A percentile compares a stretch with the other conserved stretches of the same genome.
Evolutionary conservation across 1,140 invertebrate species (phyloP).

Genomic region (Drosophila sechellia): DNA sequence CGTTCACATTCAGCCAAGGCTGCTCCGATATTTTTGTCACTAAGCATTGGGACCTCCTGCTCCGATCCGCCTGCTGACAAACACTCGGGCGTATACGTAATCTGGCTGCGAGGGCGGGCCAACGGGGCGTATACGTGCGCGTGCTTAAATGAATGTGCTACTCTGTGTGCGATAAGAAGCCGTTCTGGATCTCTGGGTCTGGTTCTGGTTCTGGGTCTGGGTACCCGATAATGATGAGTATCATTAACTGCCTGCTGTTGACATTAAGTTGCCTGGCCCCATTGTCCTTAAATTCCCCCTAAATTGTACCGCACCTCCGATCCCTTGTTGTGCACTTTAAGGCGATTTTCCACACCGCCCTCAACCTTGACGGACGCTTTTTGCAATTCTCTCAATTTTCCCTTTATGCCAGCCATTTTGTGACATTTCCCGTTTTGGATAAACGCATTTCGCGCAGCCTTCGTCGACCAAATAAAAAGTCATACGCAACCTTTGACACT

Average conservation of each 20-base stretch:
- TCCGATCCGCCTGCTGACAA: constrained; percentile 36
- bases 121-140: constrained; percentile 58
- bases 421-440: constrained; percentile 74
- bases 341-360: constrained; percentile 47
- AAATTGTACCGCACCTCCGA: background rate
- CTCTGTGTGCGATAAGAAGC: constrained; percentile 52
- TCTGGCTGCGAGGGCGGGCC: constrained; percentile 33
- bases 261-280: constrained; percentile 59
- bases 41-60: constrained; percentile 30
- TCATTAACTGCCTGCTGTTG: constrained; percentile 69
- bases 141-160: constrained; percentile 69
- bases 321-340: constrained; percentile 59
- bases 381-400: constrained; percentile 33
- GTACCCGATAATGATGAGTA: constrained; percentile 73
- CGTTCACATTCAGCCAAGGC: constrained; percentile 20
- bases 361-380: constrained; percentile 57
- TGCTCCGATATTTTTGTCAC: constrained; percentile 73
- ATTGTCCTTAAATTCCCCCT: constrained; percentile 25
- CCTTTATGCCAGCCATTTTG: constrained; percentile 50
- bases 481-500: constrained; percentile 71
- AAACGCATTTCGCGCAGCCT: constrained; percentile 74
- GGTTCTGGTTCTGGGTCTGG: constrained; percentile 10
- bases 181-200: constrained; percentile 10
- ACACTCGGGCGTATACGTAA: constrained; percentile 78
- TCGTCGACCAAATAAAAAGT: constrained; percentile 35